Percentiles rank a stretch among this genome's conserved stretches.
Evolutionary conservation across 1,140 invertebrate genomes (phyloP).

Genomic region (Monochamus saltuarius): DNA sequence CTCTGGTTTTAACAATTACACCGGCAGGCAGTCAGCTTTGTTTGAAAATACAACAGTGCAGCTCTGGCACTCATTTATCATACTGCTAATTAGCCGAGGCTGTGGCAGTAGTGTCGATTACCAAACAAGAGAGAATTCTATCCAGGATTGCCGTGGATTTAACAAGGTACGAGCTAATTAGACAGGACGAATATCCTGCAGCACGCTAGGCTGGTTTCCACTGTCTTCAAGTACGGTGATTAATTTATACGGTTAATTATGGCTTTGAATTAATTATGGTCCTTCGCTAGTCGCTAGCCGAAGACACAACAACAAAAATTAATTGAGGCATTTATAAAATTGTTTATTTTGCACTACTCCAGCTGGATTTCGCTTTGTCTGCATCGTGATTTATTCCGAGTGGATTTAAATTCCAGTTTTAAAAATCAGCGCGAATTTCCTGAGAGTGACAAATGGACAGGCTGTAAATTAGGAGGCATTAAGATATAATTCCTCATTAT

Average conservation of each 20-base stretch:
- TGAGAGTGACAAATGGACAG: no score
- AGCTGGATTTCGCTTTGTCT: no score
- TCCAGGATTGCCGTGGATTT: conserved; percentile 11
- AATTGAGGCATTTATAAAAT: no score
- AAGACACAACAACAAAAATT: no score
- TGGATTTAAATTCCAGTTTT: no score
- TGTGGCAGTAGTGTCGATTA: conserved; percentile 19
- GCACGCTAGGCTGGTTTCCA: conserved; percentile 8
- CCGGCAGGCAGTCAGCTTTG: conserved; percentile 11
- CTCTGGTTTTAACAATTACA: conserved; percentile 23
- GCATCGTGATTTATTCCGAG: no score
- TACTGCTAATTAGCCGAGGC: conserved; percentile 17
- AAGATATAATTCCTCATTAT: no score
- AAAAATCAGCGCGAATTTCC: no score
- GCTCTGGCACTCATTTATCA: conserved; percentile 17
- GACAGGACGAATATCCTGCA: conserved; percentile 15
- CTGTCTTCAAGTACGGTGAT: conserved; percentile 11
- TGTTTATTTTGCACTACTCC: no score
- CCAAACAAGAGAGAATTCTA: conserved; percentile 8
- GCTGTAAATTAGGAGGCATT: no score
- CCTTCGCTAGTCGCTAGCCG: neutral
- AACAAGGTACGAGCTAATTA: conserved; percentile 21
- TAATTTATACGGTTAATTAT: conserved; percentile 18
- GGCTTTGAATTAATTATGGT: conserved; percentile 14
- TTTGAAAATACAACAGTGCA: conserved; percentile 18